Evolutionary conservation across 2,888 invertebrate genomes (phyloP).

Genomic region (Pilophorus perplexus): DNA sequence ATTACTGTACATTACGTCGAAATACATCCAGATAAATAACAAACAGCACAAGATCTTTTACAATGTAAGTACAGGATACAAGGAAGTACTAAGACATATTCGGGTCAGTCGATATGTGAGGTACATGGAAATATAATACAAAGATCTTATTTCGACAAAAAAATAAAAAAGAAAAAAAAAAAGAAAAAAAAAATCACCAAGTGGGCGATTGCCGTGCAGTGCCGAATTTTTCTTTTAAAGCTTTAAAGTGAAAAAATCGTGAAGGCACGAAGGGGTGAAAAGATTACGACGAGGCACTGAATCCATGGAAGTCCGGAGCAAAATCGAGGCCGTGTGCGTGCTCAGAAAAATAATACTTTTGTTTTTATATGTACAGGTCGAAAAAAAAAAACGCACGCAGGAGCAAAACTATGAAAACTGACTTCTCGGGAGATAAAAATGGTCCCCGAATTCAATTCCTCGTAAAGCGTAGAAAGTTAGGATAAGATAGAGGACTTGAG

Average conservation of each 20-base stretch:
- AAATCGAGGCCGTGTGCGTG: too few species aligned
- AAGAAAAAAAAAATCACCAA: too few species aligned
- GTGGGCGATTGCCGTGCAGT: too few species aligned
- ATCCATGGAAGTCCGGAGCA: too few species aligned
- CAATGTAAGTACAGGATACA: slow-evolving; percentile 23
- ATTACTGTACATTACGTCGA: slow-evolving; percentile 15
- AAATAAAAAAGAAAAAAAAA: too few species aligned
- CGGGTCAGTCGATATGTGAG: slow-evolving; percentile 12
- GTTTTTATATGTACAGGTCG: too few species aligned
- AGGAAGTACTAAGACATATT: slow-evolving; percentile 19
- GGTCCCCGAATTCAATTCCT: slow-evolving; percentile 40
- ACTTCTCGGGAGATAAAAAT: too few species aligned
- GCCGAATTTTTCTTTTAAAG: too few species aligned
- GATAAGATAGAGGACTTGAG: slow-evolving; percentile 10
- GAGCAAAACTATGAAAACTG: too few species aligned
- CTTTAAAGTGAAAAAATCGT: neutral
- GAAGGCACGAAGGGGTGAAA: neutral
- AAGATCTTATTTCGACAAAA: neutral
- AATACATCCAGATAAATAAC: neutral
- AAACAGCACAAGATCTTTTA: slow-evolving; percentile 5
- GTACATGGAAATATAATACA: neutral
- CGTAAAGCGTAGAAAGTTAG: slow-evolving; percentile 35
- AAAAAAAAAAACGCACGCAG: too few species aligned
- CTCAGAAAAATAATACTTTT: too few species aligned
- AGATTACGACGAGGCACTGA: neutral